Base-by-base conservation (phyloP, 2,113 vertebrate species). In the Panthera uncia region DNA sequence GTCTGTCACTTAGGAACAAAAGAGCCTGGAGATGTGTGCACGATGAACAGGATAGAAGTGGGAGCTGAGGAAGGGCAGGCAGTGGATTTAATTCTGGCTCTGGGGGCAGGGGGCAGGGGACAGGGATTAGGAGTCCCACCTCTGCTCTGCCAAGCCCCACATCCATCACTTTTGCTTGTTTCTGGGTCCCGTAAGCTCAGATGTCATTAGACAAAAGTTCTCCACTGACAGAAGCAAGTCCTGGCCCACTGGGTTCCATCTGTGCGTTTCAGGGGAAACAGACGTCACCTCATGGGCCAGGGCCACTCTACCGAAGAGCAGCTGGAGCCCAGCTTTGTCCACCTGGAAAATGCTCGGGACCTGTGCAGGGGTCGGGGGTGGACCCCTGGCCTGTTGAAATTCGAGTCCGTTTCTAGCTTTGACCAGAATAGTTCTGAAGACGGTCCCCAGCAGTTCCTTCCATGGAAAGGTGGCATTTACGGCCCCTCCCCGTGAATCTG, bases 391-490 rank as follows among this genome's bases (percentile, higher is more conserved):
- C 45, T 33, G 4, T 3, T 33, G 55, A 55, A 36, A 74, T 19
- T 61, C 21, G 2, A 57, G n/a, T 29, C 2, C 1, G 31, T 36
- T 69, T 71, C 84, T 57, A 21, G 74, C 63, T 68, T 11, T 74
- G 55, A 52, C 27, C 3, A 14, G 29, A 21, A 18, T 13, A 19
- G 33, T 33, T 21, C 61, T 45, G 45, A 41, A 78, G 80, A 61
- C 3, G 19, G 71, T 69, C 36, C 1, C 79, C 45, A 29, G 13
- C 15, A 18, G 12, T 76, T n/a, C 15, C 55, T n/a, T n/a, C n/a
- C 25, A 3, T 23, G 1, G 23, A 29, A 21, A 18, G n/a, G 41
- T 0, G 38, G 76, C 2, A 0, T 45, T 36, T 41, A 5, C 36
- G 4, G 4, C 31, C 15, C 29, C 3, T 16, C 36, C 29, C 57